Conservation (phyloP, 2,888 invertebrate species). For the Dasysyrphus tricinctus region DNA sequence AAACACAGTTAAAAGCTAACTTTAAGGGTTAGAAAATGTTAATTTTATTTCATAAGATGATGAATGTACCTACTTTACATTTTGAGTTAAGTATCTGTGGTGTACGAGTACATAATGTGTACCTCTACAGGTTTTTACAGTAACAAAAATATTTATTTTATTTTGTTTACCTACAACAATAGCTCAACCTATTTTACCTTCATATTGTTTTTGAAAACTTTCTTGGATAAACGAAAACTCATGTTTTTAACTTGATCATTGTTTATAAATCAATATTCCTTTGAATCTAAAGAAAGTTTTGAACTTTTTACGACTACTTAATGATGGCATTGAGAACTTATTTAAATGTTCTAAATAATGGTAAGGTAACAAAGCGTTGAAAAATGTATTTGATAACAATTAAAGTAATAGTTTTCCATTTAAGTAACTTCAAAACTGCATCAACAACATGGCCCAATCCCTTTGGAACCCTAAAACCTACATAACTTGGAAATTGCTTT, state of each 20-base stretch:
- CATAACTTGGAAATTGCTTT: slow-evolving; percentile 1
- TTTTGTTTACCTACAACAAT: no score
- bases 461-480: not conserved
- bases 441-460: not conserved
- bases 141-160: not conserved
- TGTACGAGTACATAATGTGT: not conserved
- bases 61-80: not conserved
- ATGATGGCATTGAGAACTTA: no score
- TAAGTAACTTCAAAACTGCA: not conserved
- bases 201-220: not conserved
- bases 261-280: no score
- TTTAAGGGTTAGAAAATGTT: slow-evolving; percentile 15
- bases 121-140: no score
- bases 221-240: not conserved
- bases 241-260: not conserved
- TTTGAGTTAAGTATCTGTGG: not conserved
- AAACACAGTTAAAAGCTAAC: not conserved
- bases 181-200: no score
- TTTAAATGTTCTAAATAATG: no score
- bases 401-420: not conserved
- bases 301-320: no score
- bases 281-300: no score
- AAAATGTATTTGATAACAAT: not conserved
- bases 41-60: not conserved
- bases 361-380: not conserved